Evolutionary conservation across 2,888 invertebrate species (phyloP).

Genomic region (Drosophila testacea): DNA sequence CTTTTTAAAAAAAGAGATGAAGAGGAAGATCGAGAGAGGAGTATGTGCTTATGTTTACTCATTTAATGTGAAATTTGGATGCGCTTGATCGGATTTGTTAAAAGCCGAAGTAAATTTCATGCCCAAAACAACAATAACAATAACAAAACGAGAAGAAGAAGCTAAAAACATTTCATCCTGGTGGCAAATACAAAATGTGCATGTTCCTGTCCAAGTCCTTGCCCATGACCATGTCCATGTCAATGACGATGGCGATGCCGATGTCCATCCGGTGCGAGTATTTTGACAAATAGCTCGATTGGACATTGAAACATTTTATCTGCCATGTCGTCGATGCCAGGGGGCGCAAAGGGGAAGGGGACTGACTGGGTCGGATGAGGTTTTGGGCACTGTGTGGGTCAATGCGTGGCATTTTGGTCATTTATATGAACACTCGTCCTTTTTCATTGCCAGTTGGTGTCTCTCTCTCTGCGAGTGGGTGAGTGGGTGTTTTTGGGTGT

Average conservation of each 20-base stretch:
- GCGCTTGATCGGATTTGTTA: conserved; percentile 22
- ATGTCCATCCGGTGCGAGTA: conserved; percentile 64
- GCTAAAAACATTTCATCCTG: conserved; percentile 38
- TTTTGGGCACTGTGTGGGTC: conserved; percentile 69
- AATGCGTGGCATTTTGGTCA: conserved; percentile 82
- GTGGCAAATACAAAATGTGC: conserved; percentile 46
- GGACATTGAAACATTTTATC: conserved; percentile 84
- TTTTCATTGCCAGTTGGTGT: conserved; percentile 74
- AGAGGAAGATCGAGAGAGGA: not conserved
- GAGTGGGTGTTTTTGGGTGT: conserved; percentile 28
- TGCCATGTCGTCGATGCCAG: conserved; percentile 77
- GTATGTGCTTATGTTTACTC: conserved; percentile 5
- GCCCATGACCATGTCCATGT: conserved; percentile 26
- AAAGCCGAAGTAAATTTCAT: conserved; percentile 15
- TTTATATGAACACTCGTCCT: conserved; percentile 82
- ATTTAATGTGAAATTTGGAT: conserved; percentile 9
- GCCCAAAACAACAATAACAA: conserved; percentile 6
- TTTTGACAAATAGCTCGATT: conserved; percentile 83
- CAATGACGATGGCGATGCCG: conserved; percentile 28
- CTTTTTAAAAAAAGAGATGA: not conserved
- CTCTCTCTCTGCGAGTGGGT: conserved; percentile 18
- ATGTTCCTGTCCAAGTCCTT: conserved; percentile 36
- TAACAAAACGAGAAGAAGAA: conserved; percentile 12
- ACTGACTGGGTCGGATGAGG: conserved; percentile 23
- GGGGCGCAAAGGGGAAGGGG: conserved; percentile 36